These are phyloP conservation scores for Plebejus anna DNA, from an alignment of 2,888 invertebrate species.

Conservation along the genomic window DNA sequence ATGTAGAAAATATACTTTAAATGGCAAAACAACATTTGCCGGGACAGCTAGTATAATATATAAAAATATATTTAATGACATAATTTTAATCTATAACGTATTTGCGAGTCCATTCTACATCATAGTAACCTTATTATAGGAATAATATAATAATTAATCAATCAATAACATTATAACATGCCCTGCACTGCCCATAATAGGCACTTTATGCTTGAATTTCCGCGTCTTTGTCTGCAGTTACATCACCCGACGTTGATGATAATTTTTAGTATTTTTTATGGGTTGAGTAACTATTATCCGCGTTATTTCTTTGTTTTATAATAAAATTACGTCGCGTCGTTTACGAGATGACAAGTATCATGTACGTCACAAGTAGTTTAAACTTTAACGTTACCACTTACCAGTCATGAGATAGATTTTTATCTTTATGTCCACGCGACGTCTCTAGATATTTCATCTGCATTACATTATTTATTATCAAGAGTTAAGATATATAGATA, in stretches of 20 bases:
- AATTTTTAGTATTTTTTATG: neutral
- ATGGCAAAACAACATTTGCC: too few relatives aligned
- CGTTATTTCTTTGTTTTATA: constrained; percentile 3
- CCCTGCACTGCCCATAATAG: neutral
- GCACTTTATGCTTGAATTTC: neutral
- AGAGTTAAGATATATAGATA: neutral
- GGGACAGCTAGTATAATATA: too few relatives aligned
- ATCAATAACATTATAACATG: neutral
- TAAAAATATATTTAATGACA: too few relatives aligned
- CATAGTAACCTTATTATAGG: too few relatives aligned
- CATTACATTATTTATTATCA: neutral
- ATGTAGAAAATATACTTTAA: too few relatives aligned
- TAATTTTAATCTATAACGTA: too few relatives aligned
- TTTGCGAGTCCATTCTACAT: too few relatives aligned
- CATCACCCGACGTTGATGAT: neutral
- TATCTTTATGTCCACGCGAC: neutral
- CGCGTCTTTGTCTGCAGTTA: constrained; percentile 7
- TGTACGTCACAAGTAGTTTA: neutral
- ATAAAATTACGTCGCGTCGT: constrained; percentile 16
- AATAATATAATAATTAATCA: neutral
- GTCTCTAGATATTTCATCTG: neutral
- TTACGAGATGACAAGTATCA: neutral
- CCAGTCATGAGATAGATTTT: neutral
- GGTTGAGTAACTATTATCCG: neutral
- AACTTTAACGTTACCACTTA: neutral